Evolutionary conservation across 2,113 vertebrate species (phyloP), one percentile per base, ranked within the genome.

Genomic region (Galeopterus variegatus): DNA sequence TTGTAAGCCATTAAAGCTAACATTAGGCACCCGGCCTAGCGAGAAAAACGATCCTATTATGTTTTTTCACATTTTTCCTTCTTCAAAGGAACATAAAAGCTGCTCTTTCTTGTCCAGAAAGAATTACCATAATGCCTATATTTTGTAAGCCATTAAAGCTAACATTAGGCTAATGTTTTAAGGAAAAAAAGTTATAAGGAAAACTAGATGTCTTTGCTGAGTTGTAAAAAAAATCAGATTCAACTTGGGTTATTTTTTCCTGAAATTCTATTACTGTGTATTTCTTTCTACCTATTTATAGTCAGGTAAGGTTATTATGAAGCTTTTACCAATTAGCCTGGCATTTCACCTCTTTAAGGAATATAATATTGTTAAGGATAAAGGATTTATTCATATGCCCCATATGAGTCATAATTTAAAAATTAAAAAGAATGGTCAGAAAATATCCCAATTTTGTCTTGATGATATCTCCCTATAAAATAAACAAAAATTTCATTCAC

Each of bases 361-460:
- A 6, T 54, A 93, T 48, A 48, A 80, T 36, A 23, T 69, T 50
- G 70, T 94, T 90, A 79, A 83, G 18, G 3, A 36, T 67, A 79
- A 72, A 87, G 8, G 10, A 83, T 90, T 87, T 24, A 60, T 1
- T 36, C 54, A 5, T 19, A 88, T 56, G 62, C 18, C 15, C 6
- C 50, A 82, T 77, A 9, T 60, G 92, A 92, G 85, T 85, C 24
- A 69, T 23, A 36, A 88, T n/a, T 90, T 95, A 48, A 85, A 91
- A 95, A 93, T 86, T 26, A 70, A 72, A 24, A 48, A 65, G 65
- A 81, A 67, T 24, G 56, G 9, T 73, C 19, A 83, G 33, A 70
- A 91, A 85, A 41, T 21, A 69, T 48, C 31, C 70, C 15, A 52
- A 31, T 85, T 70, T 90, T 75, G 54, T 80, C 77, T 73, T 50